A percentile compares a stretch with the other conserved stretches of the same genome.
These are phyloP conservation scores for Oryctolagus cuniculus DNA, from an alignment of 2,113 vertebrate genomes.

Conservation along the genomic window DNA sequence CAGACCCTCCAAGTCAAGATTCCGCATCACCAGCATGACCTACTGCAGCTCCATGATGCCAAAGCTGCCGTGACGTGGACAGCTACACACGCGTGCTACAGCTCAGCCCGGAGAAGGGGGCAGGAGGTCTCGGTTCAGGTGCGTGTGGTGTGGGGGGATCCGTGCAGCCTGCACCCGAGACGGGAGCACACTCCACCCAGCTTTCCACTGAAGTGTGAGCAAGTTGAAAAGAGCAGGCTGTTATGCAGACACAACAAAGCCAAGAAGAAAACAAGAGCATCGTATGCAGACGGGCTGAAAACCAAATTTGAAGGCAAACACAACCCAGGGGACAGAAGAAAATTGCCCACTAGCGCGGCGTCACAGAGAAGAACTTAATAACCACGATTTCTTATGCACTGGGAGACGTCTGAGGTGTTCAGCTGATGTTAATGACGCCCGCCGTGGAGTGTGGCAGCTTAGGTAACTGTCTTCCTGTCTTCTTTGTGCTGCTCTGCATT, in stretches of 20 bases:
- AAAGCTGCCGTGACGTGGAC: not conserved
- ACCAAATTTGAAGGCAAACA: constrained; percentile 4
- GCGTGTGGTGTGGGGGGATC: not conserved
- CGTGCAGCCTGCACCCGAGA: not conserved
- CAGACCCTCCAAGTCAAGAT: not conserved
- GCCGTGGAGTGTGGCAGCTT: not conserved
- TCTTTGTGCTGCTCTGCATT: not conserved
- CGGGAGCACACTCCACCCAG: not conserved
- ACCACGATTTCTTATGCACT: not conserved
- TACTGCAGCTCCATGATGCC: not conserved
- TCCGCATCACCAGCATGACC: not conserved
- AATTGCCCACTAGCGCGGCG: not conserved
- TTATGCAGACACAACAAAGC: constrained; percentile 14
- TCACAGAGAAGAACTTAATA: constrained; percentile 1
- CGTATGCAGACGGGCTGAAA: constrained; percentile 46
- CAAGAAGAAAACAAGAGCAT: constrained; percentile 31
- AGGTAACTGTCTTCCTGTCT: constrained; percentile 21
- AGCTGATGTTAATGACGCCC: not conserved
- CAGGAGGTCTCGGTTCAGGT: not conserved
- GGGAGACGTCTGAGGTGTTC: constrained; percentile 35
- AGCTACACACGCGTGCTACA: not conserved
- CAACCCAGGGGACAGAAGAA: not conserved
- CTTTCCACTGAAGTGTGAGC: constrained; percentile 1
- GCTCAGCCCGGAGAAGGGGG: not conserved
- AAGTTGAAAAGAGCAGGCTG: constrained; percentile 14